phyloP scores from a whole-genome alignment of 2,113 vertebrate genomes.

The Phylloscopus trochilus region DNA sequence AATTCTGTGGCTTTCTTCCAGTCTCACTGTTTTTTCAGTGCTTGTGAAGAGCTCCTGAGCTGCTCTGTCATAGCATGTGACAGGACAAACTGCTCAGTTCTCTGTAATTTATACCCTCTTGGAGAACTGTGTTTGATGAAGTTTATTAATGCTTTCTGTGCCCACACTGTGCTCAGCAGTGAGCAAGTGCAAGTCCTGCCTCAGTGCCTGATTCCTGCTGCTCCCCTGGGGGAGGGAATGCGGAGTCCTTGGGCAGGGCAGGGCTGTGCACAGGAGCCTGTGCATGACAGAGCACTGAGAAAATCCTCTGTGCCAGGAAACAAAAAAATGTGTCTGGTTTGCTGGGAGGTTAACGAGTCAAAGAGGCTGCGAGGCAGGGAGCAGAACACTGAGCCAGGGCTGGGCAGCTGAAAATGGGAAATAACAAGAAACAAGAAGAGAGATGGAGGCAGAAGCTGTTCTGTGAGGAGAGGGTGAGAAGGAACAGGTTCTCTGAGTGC shows the following conservation, averaged over 20 bases:
- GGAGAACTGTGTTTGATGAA: neutral
- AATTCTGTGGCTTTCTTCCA: neutral
- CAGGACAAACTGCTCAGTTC: neutral
- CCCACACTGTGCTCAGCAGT: neutral
- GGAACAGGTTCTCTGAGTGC: neutral
- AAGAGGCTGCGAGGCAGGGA: neutral
- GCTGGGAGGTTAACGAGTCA: neutral
- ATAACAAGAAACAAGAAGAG: neutral
- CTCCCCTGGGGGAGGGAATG: neutral
- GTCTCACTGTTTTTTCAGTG: neutral
- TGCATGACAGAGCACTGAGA: neutral
- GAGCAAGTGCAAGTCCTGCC: neutral
- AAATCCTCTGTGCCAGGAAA: neutral
- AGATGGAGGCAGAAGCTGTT: neutral
- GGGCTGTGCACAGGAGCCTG: neutral
- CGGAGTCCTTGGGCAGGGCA: neutral
- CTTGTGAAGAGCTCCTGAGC: neutral
- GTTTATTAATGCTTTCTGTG: neutral
- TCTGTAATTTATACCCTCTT: neutral
- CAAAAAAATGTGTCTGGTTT: neutral
- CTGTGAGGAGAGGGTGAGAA: neutral
- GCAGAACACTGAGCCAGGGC: neutral
- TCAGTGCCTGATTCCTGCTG: neutral
- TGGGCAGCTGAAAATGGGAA: neutral
- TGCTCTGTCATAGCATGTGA: neutral